Evolutionary conservation across 2,797 vertebrate genomes (phyloP).

Genomic region (Macropodus opercularis): DNA sequence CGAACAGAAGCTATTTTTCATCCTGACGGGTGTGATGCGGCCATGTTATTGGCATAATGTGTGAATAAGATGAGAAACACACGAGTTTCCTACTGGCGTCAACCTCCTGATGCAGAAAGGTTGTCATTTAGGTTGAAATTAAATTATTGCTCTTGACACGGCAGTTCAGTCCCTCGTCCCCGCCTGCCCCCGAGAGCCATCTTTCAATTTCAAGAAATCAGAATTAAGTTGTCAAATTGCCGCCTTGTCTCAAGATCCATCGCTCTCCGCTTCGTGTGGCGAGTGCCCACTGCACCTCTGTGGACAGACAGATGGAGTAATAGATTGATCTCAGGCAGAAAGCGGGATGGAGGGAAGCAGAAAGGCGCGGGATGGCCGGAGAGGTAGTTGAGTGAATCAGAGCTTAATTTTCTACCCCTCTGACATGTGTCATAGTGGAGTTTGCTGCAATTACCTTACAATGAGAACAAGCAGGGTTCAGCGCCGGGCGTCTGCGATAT

Average conservation of each 20-base stretch:
- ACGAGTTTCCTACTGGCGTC: conserved; percentile 33
- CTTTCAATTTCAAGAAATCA: conserved; percentile 64
- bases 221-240: conserved; percentile 72
- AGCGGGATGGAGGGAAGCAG: conserved; percentile 21
- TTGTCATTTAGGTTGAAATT: conserved; percentile 51
- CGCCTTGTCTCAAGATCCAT: conserved; percentile 61
- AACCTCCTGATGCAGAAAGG: conserved; percentile 31
- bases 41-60: conserved; percentile 57
- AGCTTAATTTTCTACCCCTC: conserved; percentile 72
- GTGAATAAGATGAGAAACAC: conserved; percentile 41
- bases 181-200: conserved; percentile 41
- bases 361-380: background rate
- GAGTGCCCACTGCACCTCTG: conserved; percentile 40
- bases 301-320: conserved; percentile 48
- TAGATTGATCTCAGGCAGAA: conserved; percentile 44
- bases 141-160: conserved; percentile 61
- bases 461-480: conserved; percentile 45
- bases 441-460: conserved; percentile 60
- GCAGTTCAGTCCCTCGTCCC: conserved; percentile 36
- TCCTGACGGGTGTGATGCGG: conserved; percentile 57
- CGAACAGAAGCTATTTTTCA: conserved; percentile 58
- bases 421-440: conserved; percentile 62
- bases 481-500: conserved; percentile 40
- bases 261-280: conserved; percentile 22
- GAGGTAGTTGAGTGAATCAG: conserved; percentile 61